A percentile compares a stretch with the other conserved stretches of the same genome.
Conservation (phyloP, 2,113 vertebrate genomes). For the Micronycteris hirsuta region DNA sequence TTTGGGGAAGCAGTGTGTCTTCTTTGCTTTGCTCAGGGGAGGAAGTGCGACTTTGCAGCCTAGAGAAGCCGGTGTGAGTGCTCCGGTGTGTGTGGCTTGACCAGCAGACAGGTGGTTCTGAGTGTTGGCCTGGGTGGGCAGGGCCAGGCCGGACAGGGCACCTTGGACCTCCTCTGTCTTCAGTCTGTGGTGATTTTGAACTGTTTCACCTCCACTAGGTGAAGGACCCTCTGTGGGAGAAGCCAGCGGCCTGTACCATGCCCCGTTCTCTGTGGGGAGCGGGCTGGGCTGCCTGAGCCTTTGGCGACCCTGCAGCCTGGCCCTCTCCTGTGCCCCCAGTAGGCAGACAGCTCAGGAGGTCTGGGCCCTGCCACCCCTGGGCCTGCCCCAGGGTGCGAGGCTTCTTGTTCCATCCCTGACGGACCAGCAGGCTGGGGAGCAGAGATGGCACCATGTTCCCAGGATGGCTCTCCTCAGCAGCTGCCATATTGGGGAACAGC, state of each 20-base stretch:
- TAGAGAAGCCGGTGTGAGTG: not conserved
- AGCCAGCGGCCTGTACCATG: not conserved
- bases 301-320: no score
- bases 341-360: not conserved
- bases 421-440: not conserved
- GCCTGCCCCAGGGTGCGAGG: not conserved
- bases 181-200: not conserved
- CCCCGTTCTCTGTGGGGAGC: accelerated
- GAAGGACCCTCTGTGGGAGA: not conserved
- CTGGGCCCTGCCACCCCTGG: not conserved
- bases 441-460: not conserved
- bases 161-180: not conserved
- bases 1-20: not conserved
- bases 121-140: not conserved
- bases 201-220: not conserved
- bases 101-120: not conserved
- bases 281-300: not conserved
- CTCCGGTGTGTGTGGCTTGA: accelerated
- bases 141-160: no score
- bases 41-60: not conserved
- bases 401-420: not conserved
- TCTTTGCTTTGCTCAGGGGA: not conserved
- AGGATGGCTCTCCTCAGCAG: not conserved
- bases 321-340: not conserved
- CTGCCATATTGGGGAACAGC: not conserved